These are phyloP conservation scores for Taenioides sp. DNA, from an alignment of 2,797 vertebrate species.

Conservation along the genomic window DNA sequence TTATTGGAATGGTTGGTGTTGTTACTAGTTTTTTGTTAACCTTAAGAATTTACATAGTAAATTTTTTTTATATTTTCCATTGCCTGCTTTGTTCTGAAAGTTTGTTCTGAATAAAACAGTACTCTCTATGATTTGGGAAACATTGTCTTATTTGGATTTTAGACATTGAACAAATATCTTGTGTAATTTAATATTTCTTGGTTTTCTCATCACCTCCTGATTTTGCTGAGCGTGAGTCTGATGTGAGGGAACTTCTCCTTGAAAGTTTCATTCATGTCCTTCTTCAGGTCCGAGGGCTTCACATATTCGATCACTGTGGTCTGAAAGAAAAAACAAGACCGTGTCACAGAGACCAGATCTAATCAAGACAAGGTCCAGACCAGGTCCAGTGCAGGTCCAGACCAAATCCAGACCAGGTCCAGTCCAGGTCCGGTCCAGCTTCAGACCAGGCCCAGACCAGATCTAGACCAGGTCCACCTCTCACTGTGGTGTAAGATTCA, in stretches of 20 bases:
- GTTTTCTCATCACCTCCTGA: conserved; percentile 84
- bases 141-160: not conserved
- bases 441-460: too few relatives aligned
- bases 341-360: conserved; percentile 29
- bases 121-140: not conserved
- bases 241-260: conserved; percentile 98
- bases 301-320: conserved; percentile 98
- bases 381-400: not conserved
- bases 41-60: not conserved
- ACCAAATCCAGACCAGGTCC: too few relatives aligned
- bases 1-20: too few relatives aligned
- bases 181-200: not conserved
- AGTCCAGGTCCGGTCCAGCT: too few relatives aligned
- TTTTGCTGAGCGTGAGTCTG: conserved; percentile 96
- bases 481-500: conserved; percentile 46
- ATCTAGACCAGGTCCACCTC: conserved; percentile 14
- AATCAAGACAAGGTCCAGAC: conserved; percentile 3
- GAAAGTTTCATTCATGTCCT: conserved; percentile 99
- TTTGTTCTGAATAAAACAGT: not conserved
- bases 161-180: not conserved
- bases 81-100: not conserved
- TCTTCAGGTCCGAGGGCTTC: conserved; percentile 98
- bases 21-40: not conserved
- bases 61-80: not conserved
- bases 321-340: conserved; percentile 73